A percentile compares a stretch with the other conserved stretches of the same genome.
These are phyloP conservation scores for Rhogogaster chlorosoma DNA, from an alignment of 2,888 invertebrate genomes.

Conservation along the genomic window DNA sequence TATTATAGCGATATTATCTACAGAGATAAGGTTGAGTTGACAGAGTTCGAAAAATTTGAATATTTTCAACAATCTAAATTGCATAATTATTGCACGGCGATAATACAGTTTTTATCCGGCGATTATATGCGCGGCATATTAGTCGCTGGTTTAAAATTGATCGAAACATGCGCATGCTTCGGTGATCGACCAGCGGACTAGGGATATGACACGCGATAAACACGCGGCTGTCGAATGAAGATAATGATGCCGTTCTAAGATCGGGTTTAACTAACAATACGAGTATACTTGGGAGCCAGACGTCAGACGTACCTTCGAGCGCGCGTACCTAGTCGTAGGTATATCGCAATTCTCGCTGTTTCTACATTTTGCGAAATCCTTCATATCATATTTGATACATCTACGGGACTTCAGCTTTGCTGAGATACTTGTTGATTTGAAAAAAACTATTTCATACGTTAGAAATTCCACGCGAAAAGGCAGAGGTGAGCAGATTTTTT, in stretches of 20 bases:
- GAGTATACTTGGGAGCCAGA: not conserved
- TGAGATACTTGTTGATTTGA: no score
- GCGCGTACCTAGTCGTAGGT: not conserved
- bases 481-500: not conserved
- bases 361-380: not conserved
- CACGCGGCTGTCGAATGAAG: constrained; percentile 68
- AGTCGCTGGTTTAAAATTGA: not conserved
- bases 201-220: constrained; percentile 62
- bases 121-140: not conserved
- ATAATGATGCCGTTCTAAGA: constrained; percentile 58
- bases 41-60: constrained; percentile 2
- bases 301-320: constrained; percentile 16
- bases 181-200: not conserved
- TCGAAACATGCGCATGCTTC: not conserved
- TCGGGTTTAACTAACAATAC: not conserved
- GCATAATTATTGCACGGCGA: not conserved
- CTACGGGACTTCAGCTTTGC: no score
- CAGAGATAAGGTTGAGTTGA: not conserved
- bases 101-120: not conserved
- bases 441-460: no score
- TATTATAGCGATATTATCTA: not conserved
- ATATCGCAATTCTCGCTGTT: not conserved
- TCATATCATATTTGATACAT: not conserved
- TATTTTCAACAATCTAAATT: not conserved
- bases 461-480: not conserved